Evolutionary conservation across 2,113 vertebrate species (phyloP).

Genomic region (Dasyprocta punctata): DNA sequence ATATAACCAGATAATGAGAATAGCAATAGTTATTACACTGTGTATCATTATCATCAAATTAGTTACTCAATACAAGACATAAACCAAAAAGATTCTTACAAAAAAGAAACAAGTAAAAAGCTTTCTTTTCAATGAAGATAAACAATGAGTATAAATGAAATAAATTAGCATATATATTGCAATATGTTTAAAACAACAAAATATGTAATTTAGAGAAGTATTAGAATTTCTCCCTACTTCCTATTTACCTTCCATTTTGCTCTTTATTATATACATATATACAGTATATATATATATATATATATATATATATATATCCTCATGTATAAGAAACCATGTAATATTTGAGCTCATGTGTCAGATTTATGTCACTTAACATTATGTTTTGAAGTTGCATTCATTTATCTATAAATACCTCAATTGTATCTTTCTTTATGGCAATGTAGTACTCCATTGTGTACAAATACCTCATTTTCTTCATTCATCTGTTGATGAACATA

Average conservation of each 20-base stretch:
- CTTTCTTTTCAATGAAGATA: neutral
- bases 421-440: neutral
- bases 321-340: neutral
- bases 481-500: neutral
- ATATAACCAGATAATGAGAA: neutral
- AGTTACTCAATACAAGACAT: neutral
- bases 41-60: neutral
- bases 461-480: neutral
- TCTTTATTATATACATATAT: neutral
- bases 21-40: neutral
- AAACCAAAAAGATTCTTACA: neutral
- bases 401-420: neutral
- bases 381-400: neutral
- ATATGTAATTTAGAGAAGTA: neutral
- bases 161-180: neutral
- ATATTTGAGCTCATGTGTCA: neutral
- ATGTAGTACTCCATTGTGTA: neutral
- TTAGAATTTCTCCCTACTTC: neutral
- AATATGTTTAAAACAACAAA: neutral
- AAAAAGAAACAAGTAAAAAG: neutral
- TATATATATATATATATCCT: neutral
- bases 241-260: neutral
- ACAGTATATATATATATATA: neutral
- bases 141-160: neutral
- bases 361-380: neutral